Evolutionary conservation across 2,113 vertebrate species (phyloP).

Genomic region (Corythornis vintsioides): DNA sequence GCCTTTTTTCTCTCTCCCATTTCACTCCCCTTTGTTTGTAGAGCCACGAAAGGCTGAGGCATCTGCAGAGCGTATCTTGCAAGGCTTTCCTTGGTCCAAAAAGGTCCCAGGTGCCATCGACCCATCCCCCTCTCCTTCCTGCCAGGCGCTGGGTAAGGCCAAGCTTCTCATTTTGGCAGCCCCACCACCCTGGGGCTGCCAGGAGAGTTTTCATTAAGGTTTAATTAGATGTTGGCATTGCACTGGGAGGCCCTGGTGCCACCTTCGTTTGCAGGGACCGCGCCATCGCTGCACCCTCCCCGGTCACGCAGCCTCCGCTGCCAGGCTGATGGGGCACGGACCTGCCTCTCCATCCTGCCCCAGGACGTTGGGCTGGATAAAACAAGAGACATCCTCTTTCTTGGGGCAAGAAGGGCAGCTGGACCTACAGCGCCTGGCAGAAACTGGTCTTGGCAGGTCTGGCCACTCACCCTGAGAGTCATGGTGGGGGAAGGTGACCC

Average conservation of each 20-base stretch:
- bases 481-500: accelerated
- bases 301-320: not conserved
- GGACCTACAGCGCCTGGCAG: accelerated
- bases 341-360: not conserved
- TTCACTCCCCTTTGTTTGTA: not conserved
- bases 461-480: not conserved
- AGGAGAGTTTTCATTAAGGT: not conserved
- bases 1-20: not conserved
- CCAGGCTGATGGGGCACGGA: not conserved
- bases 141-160: not conserved
- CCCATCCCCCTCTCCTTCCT: not conserved
- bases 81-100: not conserved
- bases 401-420: not conserved
- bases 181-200: not conserved
- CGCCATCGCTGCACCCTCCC: not conserved
- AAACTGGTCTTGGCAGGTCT: not conserved
- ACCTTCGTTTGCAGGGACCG: not conserved
- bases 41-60: not conserved
- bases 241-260: not conserved
- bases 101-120: not conserved
- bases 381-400: not conserved
- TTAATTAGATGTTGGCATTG: not conserved
- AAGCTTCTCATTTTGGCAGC: not conserved
- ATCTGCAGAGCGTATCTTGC: not conserved
- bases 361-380: accelerated